Percentiles rank a stretch among this genome's conserved stretches.
Evolutionary conservation across 1,140 invertebrate genomes (phyloP).

Genomic region (Uloborus diversus): DNA sequence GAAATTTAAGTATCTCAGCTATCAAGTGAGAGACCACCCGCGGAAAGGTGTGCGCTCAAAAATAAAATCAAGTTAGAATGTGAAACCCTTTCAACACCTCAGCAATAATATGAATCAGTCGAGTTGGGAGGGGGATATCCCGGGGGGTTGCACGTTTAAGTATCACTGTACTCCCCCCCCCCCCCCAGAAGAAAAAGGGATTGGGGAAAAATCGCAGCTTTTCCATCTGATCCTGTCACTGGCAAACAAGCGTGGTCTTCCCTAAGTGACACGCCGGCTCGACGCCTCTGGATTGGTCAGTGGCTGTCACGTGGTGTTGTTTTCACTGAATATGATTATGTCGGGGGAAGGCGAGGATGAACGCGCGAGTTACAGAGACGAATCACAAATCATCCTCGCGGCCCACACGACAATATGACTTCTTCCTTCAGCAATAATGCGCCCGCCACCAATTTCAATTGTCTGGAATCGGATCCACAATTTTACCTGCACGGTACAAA

Average conservation of each 20-base stretch:
- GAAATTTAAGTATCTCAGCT: slow-evolving; percentile 1
- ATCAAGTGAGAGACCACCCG: slow-evolving; percentile 18
- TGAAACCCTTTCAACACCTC: slow-evolving; percentile 55
- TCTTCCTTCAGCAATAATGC: slow-evolving; percentile 33
- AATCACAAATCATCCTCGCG: slow-evolving; percentile 47
- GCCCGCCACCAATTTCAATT: slow-evolving; percentile 7
- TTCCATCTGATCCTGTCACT: slow-evolving; percentile 54
- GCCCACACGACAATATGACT: slow-evolving; percentile 41
- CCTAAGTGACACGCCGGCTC: slow-evolving; percentile 52
- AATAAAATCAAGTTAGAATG: slow-evolving; percentile 33
- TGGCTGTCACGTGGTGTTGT: slow-evolving; percentile 47
- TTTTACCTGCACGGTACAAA: neutral
- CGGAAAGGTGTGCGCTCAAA: slow-evolving; percentile 18
- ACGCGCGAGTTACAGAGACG: slow-evolving; percentile 14
- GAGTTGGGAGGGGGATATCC: slow-evolving; percentile 7
- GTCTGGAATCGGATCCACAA: slow-evolving; percentile 17
- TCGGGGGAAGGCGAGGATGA: slow-evolving; percentile 13
- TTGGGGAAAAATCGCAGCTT: slow-evolving; percentile 47
- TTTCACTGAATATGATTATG: slow-evolving; percentile 56
- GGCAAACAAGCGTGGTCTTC: slow-evolving; percentile 50
- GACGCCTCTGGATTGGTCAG: slow-evolving; percentile 49
- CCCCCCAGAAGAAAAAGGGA: slow-evolving; percentile 12
- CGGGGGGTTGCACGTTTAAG: slow-evolving; percentile 4
- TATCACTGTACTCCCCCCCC: slow-evolving; percentile 4
- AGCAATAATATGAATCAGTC: slow-evolving; percentile 38